These are phyloP conservation scores for Montipora efflorescens DNA, from an alignment of 64 coral and sea anemone genomes.

Conservation along the genomic window DNA sequence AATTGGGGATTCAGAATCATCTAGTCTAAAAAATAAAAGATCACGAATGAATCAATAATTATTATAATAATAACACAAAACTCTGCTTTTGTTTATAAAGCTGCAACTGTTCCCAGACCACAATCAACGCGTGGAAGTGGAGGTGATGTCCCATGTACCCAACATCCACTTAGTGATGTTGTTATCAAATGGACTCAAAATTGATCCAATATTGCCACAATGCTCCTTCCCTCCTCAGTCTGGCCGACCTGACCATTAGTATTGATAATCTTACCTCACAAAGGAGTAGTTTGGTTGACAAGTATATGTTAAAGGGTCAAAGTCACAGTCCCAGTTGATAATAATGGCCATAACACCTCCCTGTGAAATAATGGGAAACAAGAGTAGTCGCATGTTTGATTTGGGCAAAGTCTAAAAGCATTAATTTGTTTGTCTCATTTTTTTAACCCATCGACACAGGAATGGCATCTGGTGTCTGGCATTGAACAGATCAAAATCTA, in stretches of 20 bases:
- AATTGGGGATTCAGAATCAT: slow-evolving; percentile 79
- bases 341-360: slow-evolving; percentile 96
- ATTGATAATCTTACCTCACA: slow-evolving; percentile 61
- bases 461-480: too few relatives aligned
- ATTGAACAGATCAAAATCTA: too few relatives aligned
- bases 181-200: too few relatives aligned
- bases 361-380: slow-evolving; percentile 12
- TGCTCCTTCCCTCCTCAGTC: neutral
- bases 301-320: slow-evolving; percentile 79
- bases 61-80: neutral
- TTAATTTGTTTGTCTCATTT: too few relatives aligned
- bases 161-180: too few relatives aligned
- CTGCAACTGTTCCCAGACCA: neutral
- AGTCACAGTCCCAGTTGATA: slow-evolving; percentile 98
- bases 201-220: too few relatives aligned
- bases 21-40: slow-evolving; percentile 63
- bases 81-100: neutral
- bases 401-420: too few relatives aligned
- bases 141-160: too few relatives aligned
- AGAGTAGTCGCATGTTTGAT: too few relatives aligned
- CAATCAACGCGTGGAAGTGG: too few relatives aligned
- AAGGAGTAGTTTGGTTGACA: slow-evolving; percentile 95
- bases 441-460: too few relatives aligned
- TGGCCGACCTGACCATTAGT: neutral
- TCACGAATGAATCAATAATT: neutral